Evolutionary conservation across 2,113 vertebrate genomes (phyloP), one percentile per base, ranked within the genome.

Genomic region (Ammospiza nelsoni): DNA sequence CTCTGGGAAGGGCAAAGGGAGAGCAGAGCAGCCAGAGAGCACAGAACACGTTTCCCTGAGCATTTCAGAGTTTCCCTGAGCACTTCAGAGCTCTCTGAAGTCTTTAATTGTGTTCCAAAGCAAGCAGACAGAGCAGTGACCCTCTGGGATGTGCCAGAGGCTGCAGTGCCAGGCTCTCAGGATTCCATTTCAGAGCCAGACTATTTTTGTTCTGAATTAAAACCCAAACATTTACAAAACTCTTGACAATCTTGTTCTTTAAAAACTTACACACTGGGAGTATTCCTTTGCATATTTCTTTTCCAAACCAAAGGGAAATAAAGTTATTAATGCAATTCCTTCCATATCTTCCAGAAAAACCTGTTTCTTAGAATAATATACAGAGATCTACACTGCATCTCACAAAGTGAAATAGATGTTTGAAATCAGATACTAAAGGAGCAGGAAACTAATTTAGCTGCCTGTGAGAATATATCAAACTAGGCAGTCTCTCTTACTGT

Each of bases 131-230:
- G 55, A 19, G 29, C 39, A 82, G 89, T 25, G 67, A 76, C 41
- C 73, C 80, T 15, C 29, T 10, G 72, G 69, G 81, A 54, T 27
- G 51, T 21, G 59, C 59, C 87, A 57, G 39, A 11, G 78, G 81
- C 62, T 33, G 77, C 25, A 94, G 27, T 12, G 48, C 54, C 82
- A 79, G 27, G 18, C 44, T 91, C 91, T 59, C 84, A 63, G 75
- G n/a, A 80, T 82, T 22, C 72, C 67, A 48, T n/a, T 48, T 9
- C 43, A 12, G 41, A 80, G 81, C 84, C 43, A 16, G 12, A 12
- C 85, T 94, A 65, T 84, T 95, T 93, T 51, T 71, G 43, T 52
- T 88, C 65, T 20, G 2, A 77, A 91, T 80, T 63, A 62, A 93
- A 94, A 24, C 3, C 14, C 72, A 90, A 87, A 81, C n/a, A 10